Percentiles rank a stretch among this genome's conserved stretches.
These are phyloP conservation scores for Daktulosphaira vitifoliae DNA, from an alignment of 1,140 invertebrate species.

Conservation along the genomic window DNA sequence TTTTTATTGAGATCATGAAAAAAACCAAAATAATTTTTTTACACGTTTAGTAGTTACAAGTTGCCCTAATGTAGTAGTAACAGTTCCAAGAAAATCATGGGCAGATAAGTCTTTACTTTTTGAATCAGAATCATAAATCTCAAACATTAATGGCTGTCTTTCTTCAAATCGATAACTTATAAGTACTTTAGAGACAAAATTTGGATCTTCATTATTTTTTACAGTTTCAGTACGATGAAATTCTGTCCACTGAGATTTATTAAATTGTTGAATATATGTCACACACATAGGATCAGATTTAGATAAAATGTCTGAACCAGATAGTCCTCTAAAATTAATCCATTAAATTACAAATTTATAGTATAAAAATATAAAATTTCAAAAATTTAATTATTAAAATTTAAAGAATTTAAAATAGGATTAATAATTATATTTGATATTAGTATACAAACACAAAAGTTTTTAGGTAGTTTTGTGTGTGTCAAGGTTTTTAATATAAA, in stretches of 20 bases:
- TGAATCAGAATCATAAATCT: slow-evolving; percentile 52
- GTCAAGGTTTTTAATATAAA: too few relatives aligned
- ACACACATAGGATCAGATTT: slow-evolving; percentile 58
- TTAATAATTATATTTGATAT: too few relatives aligned
- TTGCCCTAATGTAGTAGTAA: slow-evolving; percentile 49
- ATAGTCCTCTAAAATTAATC: slow-evolving; percentile 48
- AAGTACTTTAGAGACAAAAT: slow-evolving; percentile 51
- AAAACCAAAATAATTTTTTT: neutral
- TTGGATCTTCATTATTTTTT: slow-evolving; percentile 51
- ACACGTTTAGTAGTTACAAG: slow-evolving; percentile 45
- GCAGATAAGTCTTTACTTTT: slow-evolving; percentile 45
- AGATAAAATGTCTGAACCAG: slow-evolving; percentile 53
- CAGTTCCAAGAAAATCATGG: slow-evolving; percentile 52
- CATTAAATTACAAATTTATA: too few relatives aligned
- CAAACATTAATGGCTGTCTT: too few relatives aligned
- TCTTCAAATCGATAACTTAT: slow-evolving; percentile 47
- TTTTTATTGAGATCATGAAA: neutral
- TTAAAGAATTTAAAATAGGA: too few relatives aligned
- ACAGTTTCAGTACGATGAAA: slow-evolving; percentile 53
- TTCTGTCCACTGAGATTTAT: slow-evolving; percentile 48
- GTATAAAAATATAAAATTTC: too few relatives aligned
- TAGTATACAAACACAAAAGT: too few relatives aligned
- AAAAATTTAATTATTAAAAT: too few relatives aligned
- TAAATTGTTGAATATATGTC: slow-evolving; percentile 47
- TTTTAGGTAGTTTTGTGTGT: too few relatives aligned